A percentile compares a stretch with the other conserved stretches of the same genome.
phyloP scores from a whole-genome alignment of 2,797 vertebrate genomes.

The Ptychobarbus kaznakovi region DNA sequence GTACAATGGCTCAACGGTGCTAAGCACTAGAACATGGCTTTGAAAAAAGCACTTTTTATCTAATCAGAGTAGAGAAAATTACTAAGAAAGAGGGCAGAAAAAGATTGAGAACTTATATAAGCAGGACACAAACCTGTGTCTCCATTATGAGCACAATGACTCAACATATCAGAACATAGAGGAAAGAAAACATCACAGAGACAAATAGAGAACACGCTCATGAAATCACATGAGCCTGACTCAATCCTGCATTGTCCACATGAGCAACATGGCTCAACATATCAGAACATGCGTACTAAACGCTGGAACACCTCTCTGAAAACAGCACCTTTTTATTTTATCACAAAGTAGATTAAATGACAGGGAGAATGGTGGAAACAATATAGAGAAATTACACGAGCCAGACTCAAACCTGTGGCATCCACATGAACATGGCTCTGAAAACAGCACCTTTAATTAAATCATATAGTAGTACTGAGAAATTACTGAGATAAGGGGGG shows the following conservation, averaged over 20 bases:
- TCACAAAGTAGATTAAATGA: background rate
- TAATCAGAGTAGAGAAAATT: background rate
- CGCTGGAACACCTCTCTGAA: slow-evolving; percentile 78
- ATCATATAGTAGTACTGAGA: slow-evolving; percentile 67
- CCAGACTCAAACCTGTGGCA: background rate
- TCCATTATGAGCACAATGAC: background rate
- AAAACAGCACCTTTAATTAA: slow-evolving; percentile 86
- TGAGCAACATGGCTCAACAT: background rate
- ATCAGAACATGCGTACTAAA: background rate
- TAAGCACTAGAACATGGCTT: background rate
- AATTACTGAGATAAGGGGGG: background rate
- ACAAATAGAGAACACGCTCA: background rate
- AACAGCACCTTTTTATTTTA: background rate
- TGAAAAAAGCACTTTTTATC: background rate
- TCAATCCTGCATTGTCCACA: too few relatives aligned
- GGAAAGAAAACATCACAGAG: background rate
- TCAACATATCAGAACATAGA: background rate
- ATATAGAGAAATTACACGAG: background rate
- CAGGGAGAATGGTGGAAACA: background rate
- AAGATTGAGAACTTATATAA: background rate
- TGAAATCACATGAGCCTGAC: background rate
- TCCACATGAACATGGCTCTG: slow-evolving; percentile 52
- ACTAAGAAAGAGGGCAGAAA: background rate
- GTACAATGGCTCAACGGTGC: background rate
- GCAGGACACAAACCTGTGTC: background rate